A percentile compares a stretch with the other conserved stretches of the same genome.
These are phyloP conservation scores for Horisme vitalbata DNA, from an alignment of 2,888 invertebrate genomes.

Conservation along the genomic window DNA sequence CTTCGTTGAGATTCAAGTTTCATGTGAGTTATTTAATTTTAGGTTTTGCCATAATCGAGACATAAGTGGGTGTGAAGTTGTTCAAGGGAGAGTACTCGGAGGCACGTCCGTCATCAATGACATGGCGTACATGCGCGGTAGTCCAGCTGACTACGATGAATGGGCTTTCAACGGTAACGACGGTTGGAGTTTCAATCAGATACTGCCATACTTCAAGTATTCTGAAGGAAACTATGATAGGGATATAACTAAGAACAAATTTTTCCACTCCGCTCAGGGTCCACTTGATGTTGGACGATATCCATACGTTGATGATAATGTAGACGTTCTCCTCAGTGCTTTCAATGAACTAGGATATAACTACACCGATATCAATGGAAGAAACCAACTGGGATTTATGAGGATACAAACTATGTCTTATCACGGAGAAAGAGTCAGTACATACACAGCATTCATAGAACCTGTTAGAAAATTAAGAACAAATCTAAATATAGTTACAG, in stretches of 20 bases:
- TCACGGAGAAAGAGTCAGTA: constrained; percentile 72
- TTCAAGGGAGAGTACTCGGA: constrained; percentile 71
- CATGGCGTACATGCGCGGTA: constrained; percentile 75
- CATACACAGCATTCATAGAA: constrained; percentile 72
- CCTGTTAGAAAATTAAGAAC: constrained; percentile 64
- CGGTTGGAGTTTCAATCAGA: constrained; percentile 67
- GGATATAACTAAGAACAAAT: constrained; percentile 69
- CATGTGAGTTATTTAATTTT: no score
- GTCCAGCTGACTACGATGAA: constrained; percentile 73
- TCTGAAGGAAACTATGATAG: constrained; percentile 77
- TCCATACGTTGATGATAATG: constrained; percentile 70
- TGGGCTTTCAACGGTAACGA: constrained; percentile 72
- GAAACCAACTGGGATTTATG: constrained; percentile 72
- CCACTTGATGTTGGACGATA: constrained; percentile 74
- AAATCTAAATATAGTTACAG: constrained; percentile 63
- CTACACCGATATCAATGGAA: constrained; percentile 73
- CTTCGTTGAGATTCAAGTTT: no score
- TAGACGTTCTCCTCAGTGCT: constrained; percentile 68
- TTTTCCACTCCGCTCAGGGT: constrained; percentile 72
- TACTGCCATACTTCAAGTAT: constrained; percentile 73
- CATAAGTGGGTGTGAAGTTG: constrained; percentile 64
- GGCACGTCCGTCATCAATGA: constrained; percentile 73
- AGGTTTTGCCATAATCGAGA: constrained; percentile 70
- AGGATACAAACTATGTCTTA: constrained; percentile 73
- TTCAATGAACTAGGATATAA: constrained; percentile 72